phyloP scores from a whole-genome alignment of 2,797 vertebrate genomes.

The Schizothorax lantsangensis region DNA sequence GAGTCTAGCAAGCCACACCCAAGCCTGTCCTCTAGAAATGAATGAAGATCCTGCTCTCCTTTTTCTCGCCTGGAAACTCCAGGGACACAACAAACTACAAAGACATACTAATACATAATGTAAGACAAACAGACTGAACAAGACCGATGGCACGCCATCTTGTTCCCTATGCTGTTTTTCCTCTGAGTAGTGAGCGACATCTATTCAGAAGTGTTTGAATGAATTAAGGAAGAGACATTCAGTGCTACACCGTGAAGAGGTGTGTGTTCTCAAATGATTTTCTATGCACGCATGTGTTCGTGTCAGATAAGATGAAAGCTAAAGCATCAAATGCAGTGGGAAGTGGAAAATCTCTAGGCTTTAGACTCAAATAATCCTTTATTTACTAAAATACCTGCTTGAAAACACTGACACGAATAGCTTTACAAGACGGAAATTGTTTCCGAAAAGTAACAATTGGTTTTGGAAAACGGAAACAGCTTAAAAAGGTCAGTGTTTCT shows the following conservation, averaged over 20 bases:
- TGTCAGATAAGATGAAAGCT: slow-evolving; percentile 28
- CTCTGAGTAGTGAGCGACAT: slow-evolving; percentile 4
- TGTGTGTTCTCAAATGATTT: slow-evolving; percentile 5
- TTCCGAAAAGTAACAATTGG: background rate
- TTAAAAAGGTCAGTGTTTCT: background rate
- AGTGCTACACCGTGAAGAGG: slow-evolving; percentile 36
- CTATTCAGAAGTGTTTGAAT: slow-evolving; percentile 39
- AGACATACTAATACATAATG: slow-evolving; percentile 46
- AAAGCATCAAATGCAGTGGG: slow-evolving; percentile 12
- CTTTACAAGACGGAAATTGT: background rate
- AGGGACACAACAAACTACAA: slow-evolving; percentile 45
- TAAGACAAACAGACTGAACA: slow-evolving; percentile 49
- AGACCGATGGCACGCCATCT: slow-evolving; percentile 8
- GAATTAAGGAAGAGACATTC: slow-evolving; percentile 42
- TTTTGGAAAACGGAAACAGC: background rate
- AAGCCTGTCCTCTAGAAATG: slow-evolving; percentile 15
- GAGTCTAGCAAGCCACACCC: slow-evolving; percentile 35
- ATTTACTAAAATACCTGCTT: slow-evolving; percentile 14
- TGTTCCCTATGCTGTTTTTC: slow-evolving; percentile 6
- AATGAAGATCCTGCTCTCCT: slow-evolving; percentile 41
- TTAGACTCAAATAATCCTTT: background rate
- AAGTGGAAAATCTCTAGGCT: background rate
- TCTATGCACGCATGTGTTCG: slow-evolving; percentile 28
- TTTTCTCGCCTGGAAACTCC: slow-evolving; percentile 39
- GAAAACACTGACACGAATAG: slow-evolving; percentile 22